Base-by-base conservation (phyloP, 2,797 vertebrate genomes). In the Siniperca scherzeri region DNA sequence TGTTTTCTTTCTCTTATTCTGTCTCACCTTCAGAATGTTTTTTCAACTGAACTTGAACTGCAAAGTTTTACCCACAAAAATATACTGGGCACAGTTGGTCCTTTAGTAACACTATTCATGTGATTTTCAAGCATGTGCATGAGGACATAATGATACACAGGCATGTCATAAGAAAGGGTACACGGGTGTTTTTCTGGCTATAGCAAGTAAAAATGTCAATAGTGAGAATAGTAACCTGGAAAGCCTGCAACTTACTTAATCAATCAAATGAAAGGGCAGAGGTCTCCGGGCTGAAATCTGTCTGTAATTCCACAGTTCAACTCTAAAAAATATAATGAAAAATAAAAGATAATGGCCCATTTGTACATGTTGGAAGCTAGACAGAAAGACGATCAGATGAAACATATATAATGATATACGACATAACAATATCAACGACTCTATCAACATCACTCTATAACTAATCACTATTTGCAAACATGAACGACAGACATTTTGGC, bases 1-100 rank as follows among this genome's bases (percentile, higher is more conserved):
- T 78, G 59, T 46, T 78, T 61, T 65, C 25, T 25, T 40, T 56
- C 11, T 76, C 16, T n/a, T 36, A 22, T 62, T 76, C 36, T 7
- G 3, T 55, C 70, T 73, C 3, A 2, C n/a, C 13, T 40, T 64
- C 25, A 0, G 17, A 22, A 2, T 74, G 50, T 9, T 77, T 78
- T 60, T 68, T 33, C 33, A 70, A 13, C 21, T 70, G 17, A 67
- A 33, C 56, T 50, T 64, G 14, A 62, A n/a, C 61, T 30, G 4
- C 9, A 57, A 42, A 38, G 52, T 62, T 40, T n/a, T 19, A 70
- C 56, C 9, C 10, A 13, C 21, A n/a, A 44, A 21, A 71, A 67
- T 5, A 25, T 12, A 11, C 55, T 27, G 4, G 44, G 7, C 5
- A 27, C 2, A 21, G 36, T 56, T 19, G 5, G 53, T 5, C 22